Conservation (phyloP, 2,888 invertebrate species). For the Lathronympha strigana region DNA sequence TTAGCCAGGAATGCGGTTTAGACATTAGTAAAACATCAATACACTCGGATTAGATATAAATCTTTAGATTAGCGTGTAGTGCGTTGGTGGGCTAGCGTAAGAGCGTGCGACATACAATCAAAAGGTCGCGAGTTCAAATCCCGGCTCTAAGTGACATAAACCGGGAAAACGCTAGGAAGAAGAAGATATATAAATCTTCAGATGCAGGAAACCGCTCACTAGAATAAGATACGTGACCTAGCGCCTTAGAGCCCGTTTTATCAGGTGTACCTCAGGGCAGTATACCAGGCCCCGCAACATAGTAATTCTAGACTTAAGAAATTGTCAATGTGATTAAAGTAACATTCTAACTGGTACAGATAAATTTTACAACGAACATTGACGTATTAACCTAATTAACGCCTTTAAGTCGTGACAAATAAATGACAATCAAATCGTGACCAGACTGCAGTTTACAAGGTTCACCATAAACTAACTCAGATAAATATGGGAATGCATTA, state of each 20-base stretch:
- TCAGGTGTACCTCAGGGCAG: slow-evolving; percentile 1
- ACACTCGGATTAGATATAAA: too few species aligned
- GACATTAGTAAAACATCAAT: too few species aligned
- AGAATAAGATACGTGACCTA: neutral
- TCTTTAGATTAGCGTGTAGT: too few species aligned
- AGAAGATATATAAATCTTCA: too few species aligned
- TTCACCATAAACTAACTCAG: neutral
- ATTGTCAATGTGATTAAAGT: neutral
- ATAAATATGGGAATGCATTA: slow-evolving; percentile 24
- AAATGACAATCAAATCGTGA: slow-evolving; percentile 16
- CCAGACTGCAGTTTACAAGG: neutral
- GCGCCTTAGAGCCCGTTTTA: neutral
- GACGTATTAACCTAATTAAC: slow-evolving; percentile 10
- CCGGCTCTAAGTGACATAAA: too few species aligned
- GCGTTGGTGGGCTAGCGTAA: too few species aligned
- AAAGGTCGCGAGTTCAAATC: too few species aligned
- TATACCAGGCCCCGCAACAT: too few species aligned
- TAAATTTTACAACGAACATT: neutral
- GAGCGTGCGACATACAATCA: too few species aligned
- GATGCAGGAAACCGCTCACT: neutral
- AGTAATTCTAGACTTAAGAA: neutral
- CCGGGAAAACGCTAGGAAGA: too few species aligned
- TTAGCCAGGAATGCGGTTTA: too few species aligned
- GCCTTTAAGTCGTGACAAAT: slow-evolving; percentile 15
- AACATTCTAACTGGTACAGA: neutral